Evolutionary conservation across 1,140 invertebrate species (phyloP).

Genomic region (Tribolium madens): DNA sequence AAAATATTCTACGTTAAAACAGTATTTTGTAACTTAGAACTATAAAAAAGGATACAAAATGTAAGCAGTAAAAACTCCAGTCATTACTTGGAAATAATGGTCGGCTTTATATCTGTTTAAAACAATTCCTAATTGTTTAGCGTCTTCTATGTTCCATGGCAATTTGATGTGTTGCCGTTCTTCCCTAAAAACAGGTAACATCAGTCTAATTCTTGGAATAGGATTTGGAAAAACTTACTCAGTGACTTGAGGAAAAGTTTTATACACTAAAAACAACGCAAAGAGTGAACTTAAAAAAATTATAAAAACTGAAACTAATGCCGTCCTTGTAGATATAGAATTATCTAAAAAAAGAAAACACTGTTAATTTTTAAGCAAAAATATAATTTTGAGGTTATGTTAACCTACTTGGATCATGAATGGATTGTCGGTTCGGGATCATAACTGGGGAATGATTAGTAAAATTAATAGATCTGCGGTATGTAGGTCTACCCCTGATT

Average conservation of each 20-base stretch:
- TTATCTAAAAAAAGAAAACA: neutral
- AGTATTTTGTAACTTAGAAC: too few species aligned
- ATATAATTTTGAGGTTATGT: slow-evolving; percentile 8
- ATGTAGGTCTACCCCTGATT: slow-evolving; percentile 48
- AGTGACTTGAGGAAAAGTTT: slow-evolving; percentile 84
- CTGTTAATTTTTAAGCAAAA: neutral
- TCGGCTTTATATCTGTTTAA: slow-evolving; percentile 94
- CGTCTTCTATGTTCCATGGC: slow-evolving; percentile 95
- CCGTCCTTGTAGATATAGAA: slow-evolving; percentile 65
- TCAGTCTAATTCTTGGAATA: neutral
- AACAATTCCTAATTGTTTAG: slow-evolving; percentile 92
- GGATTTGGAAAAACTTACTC: slow-evolving; percentile 76
- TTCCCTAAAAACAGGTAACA: slow-evolving; percentile 75
- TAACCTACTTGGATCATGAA: slow-evolving; percentile 12
- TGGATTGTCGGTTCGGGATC: slow-evolving; percentile 1
- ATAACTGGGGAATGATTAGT: neutral
- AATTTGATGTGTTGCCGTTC: slow-evolving; percentile 92
- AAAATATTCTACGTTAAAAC: too few species aligned
- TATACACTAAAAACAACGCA: slow-evolving; percentile 76
- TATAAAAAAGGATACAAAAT: slow-evolving; percentile 95
- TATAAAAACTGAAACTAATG: slow-evolving; percentile 70
- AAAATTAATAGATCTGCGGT: slow-evolving; percentile 46
- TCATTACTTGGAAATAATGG: slow-evolving; percentile 93
- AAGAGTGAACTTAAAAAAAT: slow-evolving; percentile 77
- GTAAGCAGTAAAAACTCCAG: slow-evolving; percentile 91